Base-by-base conservation (phyloP, 2,113 vertebrate species). In the Callocephalon fimbriatum region DNA sequence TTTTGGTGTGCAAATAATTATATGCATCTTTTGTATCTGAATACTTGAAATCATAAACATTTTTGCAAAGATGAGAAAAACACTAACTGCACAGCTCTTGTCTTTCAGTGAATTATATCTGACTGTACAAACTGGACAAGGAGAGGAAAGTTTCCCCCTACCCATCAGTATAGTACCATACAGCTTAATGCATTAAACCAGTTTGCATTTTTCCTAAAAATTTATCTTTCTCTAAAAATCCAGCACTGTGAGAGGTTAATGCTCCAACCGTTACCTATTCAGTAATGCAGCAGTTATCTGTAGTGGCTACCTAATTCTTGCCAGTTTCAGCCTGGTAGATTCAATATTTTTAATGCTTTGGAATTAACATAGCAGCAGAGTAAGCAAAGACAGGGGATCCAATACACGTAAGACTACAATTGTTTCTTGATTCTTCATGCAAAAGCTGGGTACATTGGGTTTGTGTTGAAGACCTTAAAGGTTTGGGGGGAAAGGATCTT, bases 11-110 rank as follows among this genome's bases (percentile, higher is more conserved):
- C 70, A 82, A 90, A 72, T 25, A 78, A 90, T 79, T 76, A 68
- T 2, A 45, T 48, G 15, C 19, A 74, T 80, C 50, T 59, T 92
- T 67, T 58, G 22, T 45, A 83, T 4, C 31, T 50, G 17, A 76
- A 86, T 48, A 86, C 47, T 71, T 80, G 12, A 76, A 86, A 75
- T 18, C 8, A 32, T 58, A 45, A 79, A 62, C 15, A 32, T 59
- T 83, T 95, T 42, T 90, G 27, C 65, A 89, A 77, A 73, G 29
- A 81, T 26, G 16, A 90, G 47, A 44, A 90, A 76, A 90, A 25
- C 26, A 61, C 45, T 45, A 35, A 38, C 22, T 63, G 58, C 18
- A 19, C 42, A 65, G 54, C 53, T 83, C n/a, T 70, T 59, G 20
- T n/a, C 47, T 59, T 63, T 63, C 44, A 38, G 38, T n/a, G 8